Conservation (phyloP, 1,140 invertebrate genomes). For the Condylostylus longicornis region DNA sequence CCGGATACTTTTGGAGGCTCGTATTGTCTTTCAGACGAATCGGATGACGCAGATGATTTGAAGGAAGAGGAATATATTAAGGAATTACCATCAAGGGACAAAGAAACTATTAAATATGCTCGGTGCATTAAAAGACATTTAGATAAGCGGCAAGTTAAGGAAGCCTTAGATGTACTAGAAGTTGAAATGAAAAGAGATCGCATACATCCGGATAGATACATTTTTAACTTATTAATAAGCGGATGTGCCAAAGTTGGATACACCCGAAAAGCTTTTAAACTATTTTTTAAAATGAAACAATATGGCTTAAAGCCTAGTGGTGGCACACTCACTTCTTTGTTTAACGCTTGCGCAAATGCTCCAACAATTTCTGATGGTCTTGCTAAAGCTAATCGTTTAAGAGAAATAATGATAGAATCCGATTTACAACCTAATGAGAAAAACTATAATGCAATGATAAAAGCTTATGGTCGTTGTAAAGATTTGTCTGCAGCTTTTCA, state of each 20-base stretch:
- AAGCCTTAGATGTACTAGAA: conserved; percentile 62
- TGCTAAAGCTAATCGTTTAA: conserved; percentile 45
- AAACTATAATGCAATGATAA: conserved; percentile 79
- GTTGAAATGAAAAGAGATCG: conserved; percentile 56
- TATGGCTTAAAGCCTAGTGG: conserved; percentile 46
- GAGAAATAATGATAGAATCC: conserved; percentile 51
- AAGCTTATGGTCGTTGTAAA: conserved; percentile 72
- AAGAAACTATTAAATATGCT: conserved; percentile 44
- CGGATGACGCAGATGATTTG: conserved; percentile 36
- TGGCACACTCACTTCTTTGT: conserved; percentile 64
- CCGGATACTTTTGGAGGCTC: conserved; percentile 40
- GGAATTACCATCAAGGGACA: conserved; percentile 29
- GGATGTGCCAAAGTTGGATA: conserved; percentile 66
- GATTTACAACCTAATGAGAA: conserved; percentile 51
- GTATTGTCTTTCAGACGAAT: conserved; percentile 13
- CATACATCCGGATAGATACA: conserved; percentile 58
- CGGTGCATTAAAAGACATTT: conserved; percentile 51
- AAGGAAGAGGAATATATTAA: conserved; percentile 39
- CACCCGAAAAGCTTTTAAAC: conserved; percentile 64
- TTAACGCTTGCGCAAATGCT: conserved; percentile 75
- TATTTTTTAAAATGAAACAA: conserved; percentile 71
- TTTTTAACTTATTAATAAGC: conserved; percentile 66
- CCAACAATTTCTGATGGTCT: conserved; percentile 48
- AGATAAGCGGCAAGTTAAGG: conserved; percentile 42
- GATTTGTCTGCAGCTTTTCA: conserved; percentile 59